A percentile compares a stretch with the other conserved stretches of the same genome.
These are phyloP conservation scores for Eurystomus glaucurus DNA, from an alignment of 2,797 vertebrate genomes.

Conservation along the genomic window DNA sequence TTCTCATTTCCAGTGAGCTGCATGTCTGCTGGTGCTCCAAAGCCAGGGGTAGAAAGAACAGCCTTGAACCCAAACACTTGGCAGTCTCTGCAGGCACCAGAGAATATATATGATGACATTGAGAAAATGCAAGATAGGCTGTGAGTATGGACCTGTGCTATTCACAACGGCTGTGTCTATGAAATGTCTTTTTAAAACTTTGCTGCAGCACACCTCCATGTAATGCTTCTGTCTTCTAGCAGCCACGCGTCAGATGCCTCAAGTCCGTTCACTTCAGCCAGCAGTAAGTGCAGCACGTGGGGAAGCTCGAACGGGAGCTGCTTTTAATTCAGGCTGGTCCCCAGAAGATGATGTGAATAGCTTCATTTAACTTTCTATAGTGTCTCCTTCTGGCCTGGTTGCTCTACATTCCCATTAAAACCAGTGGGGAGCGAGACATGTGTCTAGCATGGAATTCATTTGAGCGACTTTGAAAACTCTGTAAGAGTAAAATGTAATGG, in stretches of 20 bases:
- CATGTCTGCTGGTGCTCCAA: conserved; percentile 76
- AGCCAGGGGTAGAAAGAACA: conserved; percentile 83
- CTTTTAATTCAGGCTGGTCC: neutral
- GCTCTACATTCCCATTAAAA: neutral
- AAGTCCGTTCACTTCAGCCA: conserved; percentile 41
- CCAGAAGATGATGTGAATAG: neutral
- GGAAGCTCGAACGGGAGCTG: neutral
- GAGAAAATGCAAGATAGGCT: conserved; percentile 2
- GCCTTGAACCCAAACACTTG: conserved; percentile 32
- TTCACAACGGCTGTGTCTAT: neutral
- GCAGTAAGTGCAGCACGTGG: conserved; percentile 66
- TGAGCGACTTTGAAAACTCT: neutral
- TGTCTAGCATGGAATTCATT: neutral
- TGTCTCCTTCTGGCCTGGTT: neutral
- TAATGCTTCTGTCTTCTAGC: conserved; percentile 38
- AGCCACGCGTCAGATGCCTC: conserved; percentile 43
- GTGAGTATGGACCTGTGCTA: conserved; percentile 54
- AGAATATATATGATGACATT: conserved; percentile 75
- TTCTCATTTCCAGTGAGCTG: conserved; percentile 80
- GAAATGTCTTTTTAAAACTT: neutral
- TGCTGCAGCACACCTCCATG: neutral
- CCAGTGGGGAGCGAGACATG: neutral
- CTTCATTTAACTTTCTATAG: neutral
- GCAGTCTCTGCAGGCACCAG: neutral
- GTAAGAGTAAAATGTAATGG: neutral